phyloP scores from a whole-genome alignment of 92 coral and sea anemone genomes.

The Palythoa caribaeorum region DNA sequence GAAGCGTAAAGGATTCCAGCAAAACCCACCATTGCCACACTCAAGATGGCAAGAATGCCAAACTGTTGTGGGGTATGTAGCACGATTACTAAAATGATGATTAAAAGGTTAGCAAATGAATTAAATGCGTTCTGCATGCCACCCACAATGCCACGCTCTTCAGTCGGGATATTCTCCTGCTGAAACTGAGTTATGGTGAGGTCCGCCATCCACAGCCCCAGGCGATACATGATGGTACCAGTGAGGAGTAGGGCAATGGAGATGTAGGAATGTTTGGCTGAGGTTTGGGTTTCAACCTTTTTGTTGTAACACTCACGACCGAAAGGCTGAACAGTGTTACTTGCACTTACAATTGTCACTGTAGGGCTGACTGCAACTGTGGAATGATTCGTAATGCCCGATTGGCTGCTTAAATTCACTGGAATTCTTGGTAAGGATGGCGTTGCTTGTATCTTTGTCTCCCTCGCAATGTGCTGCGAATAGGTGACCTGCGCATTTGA shows the following conservation, averaged over 20 bases:
- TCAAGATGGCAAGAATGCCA: conserved; percentile 83
- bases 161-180: conserved; percentile 86
- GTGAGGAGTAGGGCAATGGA: conserved; percentile 86
- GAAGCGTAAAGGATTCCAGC: conserved; percentile 84
- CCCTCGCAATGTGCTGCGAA: neutral
- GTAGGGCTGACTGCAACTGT: neutral
- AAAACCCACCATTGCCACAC: conserved; percentile 83
- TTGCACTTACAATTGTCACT: neutral
- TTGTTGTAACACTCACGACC: conserved; percentile 35
- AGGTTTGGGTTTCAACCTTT: conserved; percentile 11
- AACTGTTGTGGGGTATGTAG: conserved; percentile 88
- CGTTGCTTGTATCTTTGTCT: neutral
- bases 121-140: conserved; percentile 93
- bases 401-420: neutral
- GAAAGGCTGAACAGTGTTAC: neutral
- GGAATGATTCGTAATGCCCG: neutral
- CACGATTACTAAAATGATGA: conserved; percentile 77
- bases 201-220: conserved; percentile 96
- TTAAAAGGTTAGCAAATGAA: conserved; percentile 73
- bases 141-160: conserved; percentile 95
- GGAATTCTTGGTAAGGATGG: neutral
- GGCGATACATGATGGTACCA: conserved; percentile 87
- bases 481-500: neutral
- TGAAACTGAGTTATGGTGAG: conserved; percentile 85
- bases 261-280: conserved; percentile 67